Evolutionary conservation across 2,113 vertebrate species (phyloP), one percentile per base, ranked within the genome.

Genomic region (Pteruthius melanotis): DNA sequence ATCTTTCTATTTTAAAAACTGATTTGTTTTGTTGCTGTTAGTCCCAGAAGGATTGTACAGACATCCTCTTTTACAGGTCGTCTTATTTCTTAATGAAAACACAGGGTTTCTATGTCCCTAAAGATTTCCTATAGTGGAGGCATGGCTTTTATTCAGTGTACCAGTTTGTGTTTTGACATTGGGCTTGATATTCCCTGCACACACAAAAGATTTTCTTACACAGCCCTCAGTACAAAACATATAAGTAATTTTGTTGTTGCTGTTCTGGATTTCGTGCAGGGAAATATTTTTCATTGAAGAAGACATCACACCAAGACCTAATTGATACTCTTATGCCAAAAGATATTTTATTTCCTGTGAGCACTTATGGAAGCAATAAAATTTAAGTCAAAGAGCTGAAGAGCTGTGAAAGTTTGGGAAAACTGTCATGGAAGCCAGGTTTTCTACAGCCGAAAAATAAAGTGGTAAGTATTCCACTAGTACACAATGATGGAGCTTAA

Each of bases 61-160:
- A 66, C 50, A 83, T 79, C 8, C 33, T n/a, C 11, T 83, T 95
- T 37, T 47, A 79, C 47, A 81, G 53, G 27, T 86, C 54, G 33
- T 78, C 35, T 66, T 44, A n/a, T 77, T 88, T 90, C 24, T 52
- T 83, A 88, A 90, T 59, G 59, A 96, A 87, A 95, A 83, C 31
- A 68, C 10, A 49, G 14, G 5, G 9, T 49, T 93, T 87, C 40
- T 22, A 5, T n/a, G 8, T 76, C 54, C 24, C 39, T 83, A 66
- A 88, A 68, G 71, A 69, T 54, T 72, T 86, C 22, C 23, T 63
- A 6, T 52, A 70, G 60, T 83, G 1, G 1, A 91, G 35, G 12
- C 26, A 83, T 10, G 30, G 23, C 9, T 79, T 79, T 91, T 72
- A 63, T 79, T 87, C 66, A 90, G 19, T 30, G 39, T 47, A 63